Evolutionary conservation across 1,140 invertebrate species (phyloP).

Genomic region (Lordiphosa collinella): DNA sequence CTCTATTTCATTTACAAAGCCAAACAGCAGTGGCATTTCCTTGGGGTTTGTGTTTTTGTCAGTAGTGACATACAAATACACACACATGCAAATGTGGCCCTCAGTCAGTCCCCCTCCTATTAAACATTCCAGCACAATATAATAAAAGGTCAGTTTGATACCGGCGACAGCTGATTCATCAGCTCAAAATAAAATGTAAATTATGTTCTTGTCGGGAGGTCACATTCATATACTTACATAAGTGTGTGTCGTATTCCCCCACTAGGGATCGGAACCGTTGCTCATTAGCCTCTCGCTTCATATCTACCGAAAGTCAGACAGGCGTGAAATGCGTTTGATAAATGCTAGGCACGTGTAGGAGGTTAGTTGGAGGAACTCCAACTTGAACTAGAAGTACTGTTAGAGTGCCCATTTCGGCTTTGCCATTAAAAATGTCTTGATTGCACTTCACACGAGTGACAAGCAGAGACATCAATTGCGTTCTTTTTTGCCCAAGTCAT

Average conservation of each 20-base stretch:
- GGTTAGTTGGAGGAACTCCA: constrained; percentile 10
- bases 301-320: constrained; percentile 18
- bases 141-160: constrained; percentile 33
- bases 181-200: constrained; percentile 34
- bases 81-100: constrained; percentile 47
- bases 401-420: constrained; percentile 5
- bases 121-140: constrained; percentile 1
- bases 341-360: constrained; percentile 45
- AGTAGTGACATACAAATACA: neutral
- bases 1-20: constrained; percentile 5
- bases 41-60: constrained; percentile 19
- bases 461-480: constrained; percentile 14
- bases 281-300: constrained; percentile 22
- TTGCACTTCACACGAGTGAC: constrained; percentile 4
- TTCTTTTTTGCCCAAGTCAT: constrained; percentile 36
- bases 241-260: constrained; percentile 10
- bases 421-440: constrained; percentile 2
- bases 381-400: constrained; percentile 2
- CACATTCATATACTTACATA: constrained; percentile 2
- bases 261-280: constrained; percentile 11
- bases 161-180: constrained; percentile 25
- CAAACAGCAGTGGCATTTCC: constrained; percentile 16
- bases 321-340: constrained; percentile 55
- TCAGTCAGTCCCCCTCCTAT: constrained; percentile 2
- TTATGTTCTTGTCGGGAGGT: constrained; percentile 24